phyloP scores from a whole-genome alignment of 2,888 invertebrate species.

The Lepidochrysops patricia region DNA sequence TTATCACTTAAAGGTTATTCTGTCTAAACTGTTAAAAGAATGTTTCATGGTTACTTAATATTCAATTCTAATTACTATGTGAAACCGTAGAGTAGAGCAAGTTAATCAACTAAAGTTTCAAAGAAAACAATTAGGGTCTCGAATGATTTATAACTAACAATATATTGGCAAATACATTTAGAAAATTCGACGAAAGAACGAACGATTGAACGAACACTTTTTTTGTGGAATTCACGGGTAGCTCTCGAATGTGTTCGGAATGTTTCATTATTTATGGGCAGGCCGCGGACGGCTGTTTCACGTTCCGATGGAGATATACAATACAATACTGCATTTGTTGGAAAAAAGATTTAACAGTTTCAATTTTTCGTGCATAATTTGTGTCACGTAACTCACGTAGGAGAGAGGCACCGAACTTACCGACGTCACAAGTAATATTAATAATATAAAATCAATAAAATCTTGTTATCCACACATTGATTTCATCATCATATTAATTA shows the following conservation, averaged over 20 bases:
- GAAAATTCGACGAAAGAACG: neutral
- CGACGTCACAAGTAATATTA: no score
- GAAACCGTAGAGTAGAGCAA: no score
- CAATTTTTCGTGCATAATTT: neutral
- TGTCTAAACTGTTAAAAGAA: no score
- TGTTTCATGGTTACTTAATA: no score
- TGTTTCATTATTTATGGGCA: conserved; percentile 5
- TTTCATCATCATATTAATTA: no score
- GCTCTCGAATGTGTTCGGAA: neutral
- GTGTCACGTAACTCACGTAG: no score
- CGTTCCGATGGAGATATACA: neutral
- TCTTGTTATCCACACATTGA: no score
- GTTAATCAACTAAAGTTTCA: neutral
- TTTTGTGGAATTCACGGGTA: neutral
- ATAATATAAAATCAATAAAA: no score
- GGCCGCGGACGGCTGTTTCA: neutral
- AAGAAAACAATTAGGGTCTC: neutral
- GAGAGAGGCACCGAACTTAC: no score
- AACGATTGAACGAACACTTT: neutral
- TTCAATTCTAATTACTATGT: no score
- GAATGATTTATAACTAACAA: neutral
- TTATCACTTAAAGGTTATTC: no score
- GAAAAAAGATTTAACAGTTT: neutral
- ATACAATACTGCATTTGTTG: neutral
- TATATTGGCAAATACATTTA: neutral